These are phyloP conservation scores for Alviniconcha marisindica DNA, from an alignment of 1,140 invertebrate genomes.

Conservation along the genomic window DNA sequence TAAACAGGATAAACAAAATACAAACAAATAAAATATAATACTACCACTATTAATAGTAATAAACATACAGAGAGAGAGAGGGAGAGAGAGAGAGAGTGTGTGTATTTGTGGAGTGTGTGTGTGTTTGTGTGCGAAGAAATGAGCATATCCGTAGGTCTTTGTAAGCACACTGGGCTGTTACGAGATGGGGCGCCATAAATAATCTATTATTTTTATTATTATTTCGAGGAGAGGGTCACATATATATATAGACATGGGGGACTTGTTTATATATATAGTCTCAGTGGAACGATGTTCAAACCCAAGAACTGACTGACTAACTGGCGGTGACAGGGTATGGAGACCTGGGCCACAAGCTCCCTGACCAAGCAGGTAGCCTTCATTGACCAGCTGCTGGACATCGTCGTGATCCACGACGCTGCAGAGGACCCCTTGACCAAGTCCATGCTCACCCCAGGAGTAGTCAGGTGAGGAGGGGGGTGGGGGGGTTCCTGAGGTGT, in stretches of 20 bases:
- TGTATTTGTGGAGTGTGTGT: too few species aligned
- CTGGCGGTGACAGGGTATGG: slow-evolving; percentile 53
- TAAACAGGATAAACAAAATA: too few species aligned
- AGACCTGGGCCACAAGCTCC: slow-evolving; percentile 8
- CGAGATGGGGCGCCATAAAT: not conserved
- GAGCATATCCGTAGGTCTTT: too few species aligned
- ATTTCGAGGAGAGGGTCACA: too few species aligned
- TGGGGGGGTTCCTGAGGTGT: not conserved
- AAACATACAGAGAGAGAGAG: too few species aligned
- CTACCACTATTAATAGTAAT: too few species aligned
- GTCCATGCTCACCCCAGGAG: slow-evolving; percentile 57
- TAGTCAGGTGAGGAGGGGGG: slow-evolving; percentile 62
- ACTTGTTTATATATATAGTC: not conserved
- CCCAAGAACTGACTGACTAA: not conserved
- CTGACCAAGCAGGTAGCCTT: slow-evolving; percentile 59
- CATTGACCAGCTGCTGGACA: slow-evolving; percentile 66
- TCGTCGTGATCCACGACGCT: slow-evolving; percentile 59
- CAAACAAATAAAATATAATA: too few species aligned
- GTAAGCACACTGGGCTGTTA: too few species aligned
- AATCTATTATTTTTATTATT: too few species aligned
- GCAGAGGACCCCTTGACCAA: slow-evolving; percentile 63
- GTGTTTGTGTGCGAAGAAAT: too few species aligned
- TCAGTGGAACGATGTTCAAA: not conserved
- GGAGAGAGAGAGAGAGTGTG: too few species aligned
- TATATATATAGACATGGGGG: not conserved